Conservation (phyloP, 1,140 invertebrate genomes). For the Atta colombica region DNA sequence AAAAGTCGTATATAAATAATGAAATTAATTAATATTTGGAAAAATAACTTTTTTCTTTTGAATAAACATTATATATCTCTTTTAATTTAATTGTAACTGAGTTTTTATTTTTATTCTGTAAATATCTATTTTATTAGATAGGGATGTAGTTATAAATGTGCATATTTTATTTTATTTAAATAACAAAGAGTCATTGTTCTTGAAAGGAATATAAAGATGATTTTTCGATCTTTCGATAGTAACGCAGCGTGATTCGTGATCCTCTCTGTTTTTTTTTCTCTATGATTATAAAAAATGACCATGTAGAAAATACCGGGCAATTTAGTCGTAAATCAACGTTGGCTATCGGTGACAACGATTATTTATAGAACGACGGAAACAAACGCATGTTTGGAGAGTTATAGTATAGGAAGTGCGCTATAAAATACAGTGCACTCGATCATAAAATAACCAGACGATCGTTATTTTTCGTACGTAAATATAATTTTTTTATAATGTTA, state of each 20-base stretch:
- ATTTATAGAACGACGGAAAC: constrained; percentile 54
- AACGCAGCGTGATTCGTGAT: neutral
- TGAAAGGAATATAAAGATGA: constrained; percentile 14
- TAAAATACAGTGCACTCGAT: constrained; percentile 37
- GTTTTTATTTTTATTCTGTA: constrained; percentile 1
- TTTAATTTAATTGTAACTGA: neutral
- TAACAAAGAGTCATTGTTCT: neutral
- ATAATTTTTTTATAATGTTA: too few relatives aligned
- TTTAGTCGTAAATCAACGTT: constrained; percentile 58
- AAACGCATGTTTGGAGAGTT: constrained; percentile 38
- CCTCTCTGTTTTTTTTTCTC: constrained; percentile 17
- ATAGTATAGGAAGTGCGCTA: constrained; percentile 44
- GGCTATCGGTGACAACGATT: constrained; percentile 56
- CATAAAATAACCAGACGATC: constrained; percentile 53
- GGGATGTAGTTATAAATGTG: neutral
- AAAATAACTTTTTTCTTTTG: neutral
- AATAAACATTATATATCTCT: neutral
- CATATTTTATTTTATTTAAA: neutral
- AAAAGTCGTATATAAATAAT: neutral
- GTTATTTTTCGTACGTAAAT: constrained; percentile 16
- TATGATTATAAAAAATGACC: constrained; percentile 45
- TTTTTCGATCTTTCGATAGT: constrained; percentile 4
- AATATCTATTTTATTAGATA: constrained; percentile 13
- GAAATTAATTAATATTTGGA: neutral
- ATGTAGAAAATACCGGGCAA: constrained; percentile 35